Evolutionary conservation across 2,113 vertebrate genomes (phyloP).

Genomic region (Forbesichthys papilliferus): DNA sequence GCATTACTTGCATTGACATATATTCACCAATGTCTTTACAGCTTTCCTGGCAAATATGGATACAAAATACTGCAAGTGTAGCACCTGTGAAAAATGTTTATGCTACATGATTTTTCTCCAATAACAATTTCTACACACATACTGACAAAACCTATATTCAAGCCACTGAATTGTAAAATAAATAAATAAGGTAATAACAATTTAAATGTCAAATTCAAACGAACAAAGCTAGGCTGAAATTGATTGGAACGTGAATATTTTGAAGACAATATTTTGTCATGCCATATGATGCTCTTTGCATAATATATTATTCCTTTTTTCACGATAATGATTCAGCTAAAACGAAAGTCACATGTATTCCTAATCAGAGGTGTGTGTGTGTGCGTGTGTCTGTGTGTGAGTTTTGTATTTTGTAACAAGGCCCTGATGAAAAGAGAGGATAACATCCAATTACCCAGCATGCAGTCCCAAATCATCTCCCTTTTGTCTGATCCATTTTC

Average conservation of each 20-base stretch:
- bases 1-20: conserved; percentile 14
- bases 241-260: too few species aligned
- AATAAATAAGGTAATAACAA: conserved; percentile 19
- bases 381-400: conserved; percentile 30
- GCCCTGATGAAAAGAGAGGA: conserved; percentile 58
- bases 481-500: conserved; percentile 60
- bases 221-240: conserved; percentile 47
- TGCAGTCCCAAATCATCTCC: conserved; percentile 54
- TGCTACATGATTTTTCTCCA: conserved; percentile 35
- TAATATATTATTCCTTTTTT: too few species aligned
- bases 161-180: conserved; percentile 47
- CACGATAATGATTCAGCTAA: not conserved
- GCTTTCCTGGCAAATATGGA: conserved; percentile 30
- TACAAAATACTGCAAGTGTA: conserved; percentile 8
- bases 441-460: conserved; percentile 68
- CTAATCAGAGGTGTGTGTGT: conserved; percentile 24
- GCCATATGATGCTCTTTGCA: too few species aligned
- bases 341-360: not conserved
- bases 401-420: conserved; percentile 60
- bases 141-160: conserved; percentile 61
- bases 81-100: conserved; percentile 20
- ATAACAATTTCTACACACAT: conserved; percentile 30
- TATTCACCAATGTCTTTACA: conserved; percentile 17
- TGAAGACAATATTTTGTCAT: too few species aligned
- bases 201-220: conserved; percentile 71